Base-by-base conservation (phyloP, 2,797 vertebrate species). In the Siniperca scherzeri region DNA sequence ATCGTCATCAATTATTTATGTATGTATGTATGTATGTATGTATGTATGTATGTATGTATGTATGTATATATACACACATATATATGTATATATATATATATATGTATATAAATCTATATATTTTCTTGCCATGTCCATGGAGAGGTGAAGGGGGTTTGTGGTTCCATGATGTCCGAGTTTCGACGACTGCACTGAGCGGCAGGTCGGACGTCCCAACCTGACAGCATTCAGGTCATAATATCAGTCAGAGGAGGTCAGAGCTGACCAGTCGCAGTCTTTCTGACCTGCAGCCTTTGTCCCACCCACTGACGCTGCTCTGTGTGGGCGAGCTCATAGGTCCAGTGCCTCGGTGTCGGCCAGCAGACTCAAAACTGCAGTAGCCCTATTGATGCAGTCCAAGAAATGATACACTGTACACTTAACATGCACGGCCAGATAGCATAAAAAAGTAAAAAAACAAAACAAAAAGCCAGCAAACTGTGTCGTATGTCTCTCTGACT, bases 341-440 rank as follows among this genome's bases (percentile, higher is more conserved):
- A 88, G 85, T 78, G 88, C 80, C 79, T 87, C 36, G 12, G 48
- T 74, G 70, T 85, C 61, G 70, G 87, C 87, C 91, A 81, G 86
- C 83, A 83, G 88, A 78, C 83, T 88, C 81, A 81, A 40, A 77
- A 83, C 86, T 81, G 83, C 84, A 80, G 87, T 76, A 89, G 89
- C 80, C 86, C 89, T 86, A 85, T 88, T 73, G 82, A 87, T 77
- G 90, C 93, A 93, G 92, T 94, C 88, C 88, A 86, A 91, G 89
- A 92, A 92, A 94, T 88, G 76, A 94, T 93, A 93, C 92, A 90
- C 93, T 93, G 94, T 93, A 96, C 94, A 94, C 81, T 85, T 88
- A 91, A 94, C 95, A 95, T 96, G 95, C 95, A 95, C 82, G 92
- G 93, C 92, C 91, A 90, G 89, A 92, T 86, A 86, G 91, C 89